A percentile compares a stretch with the other conserved stretches of the same genome.
Conservation (phyloP, 2,888 invertebrate genomes). For the Chironomus riparius region DNA sequence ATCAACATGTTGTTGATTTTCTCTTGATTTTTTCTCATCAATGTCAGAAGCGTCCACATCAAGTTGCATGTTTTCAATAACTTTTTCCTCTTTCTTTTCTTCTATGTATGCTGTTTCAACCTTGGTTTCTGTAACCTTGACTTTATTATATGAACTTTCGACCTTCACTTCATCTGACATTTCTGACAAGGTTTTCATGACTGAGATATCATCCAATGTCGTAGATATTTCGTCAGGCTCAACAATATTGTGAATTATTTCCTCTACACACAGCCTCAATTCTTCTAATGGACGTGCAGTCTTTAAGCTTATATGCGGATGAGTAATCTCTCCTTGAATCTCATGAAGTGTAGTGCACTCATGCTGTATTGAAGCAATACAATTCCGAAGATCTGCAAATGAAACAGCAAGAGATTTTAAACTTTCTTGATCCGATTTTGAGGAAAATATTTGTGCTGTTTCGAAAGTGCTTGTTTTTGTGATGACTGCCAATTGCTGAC, state of each 20-base stretch:
- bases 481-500: constrained; percentile 10
- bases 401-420: constrained; percentile 31
- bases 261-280: constrained; percentile 42
- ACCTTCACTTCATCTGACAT: background rate
- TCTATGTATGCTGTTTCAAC: background rate
- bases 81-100: background rate
- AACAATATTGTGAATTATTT: constrained; percentile 42
- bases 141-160: background rate
- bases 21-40: background rate
- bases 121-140: background rate
- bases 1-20: background rate
- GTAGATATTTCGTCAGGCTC: constrained; percentile 46
- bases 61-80: background rate
- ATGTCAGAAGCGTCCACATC: background rate
- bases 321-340: background rate
- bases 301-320: background rate
- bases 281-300: constrained; percentile 32
- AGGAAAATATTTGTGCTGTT: background rate
- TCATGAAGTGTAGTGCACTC: constrained; percentile 31
- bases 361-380: constrained; percentile 35
- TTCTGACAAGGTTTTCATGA: constrained; percentile 41
- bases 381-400: constrained; percentile 35
- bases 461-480: background rate
- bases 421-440: constrained; percentile 40
- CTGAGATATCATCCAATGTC: constrained; percentile 47